phyloP scores from a whole-genome alignment of 2,113 vertebrate species.

The Oreochromis spilurus region DNA sequence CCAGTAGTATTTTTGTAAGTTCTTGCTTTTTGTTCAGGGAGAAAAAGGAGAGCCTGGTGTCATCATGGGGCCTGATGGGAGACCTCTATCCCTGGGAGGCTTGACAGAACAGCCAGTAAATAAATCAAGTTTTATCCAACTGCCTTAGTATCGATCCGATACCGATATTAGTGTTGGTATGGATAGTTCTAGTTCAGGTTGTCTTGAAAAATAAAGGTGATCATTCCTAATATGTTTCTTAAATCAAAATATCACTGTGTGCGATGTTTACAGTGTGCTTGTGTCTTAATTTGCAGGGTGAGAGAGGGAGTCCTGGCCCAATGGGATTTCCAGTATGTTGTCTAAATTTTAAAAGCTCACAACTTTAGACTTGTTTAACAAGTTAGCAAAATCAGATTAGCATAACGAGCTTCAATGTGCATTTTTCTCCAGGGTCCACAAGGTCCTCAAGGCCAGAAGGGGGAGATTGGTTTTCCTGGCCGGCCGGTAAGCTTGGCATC shows the following conservation, averaged over 20 bases:
- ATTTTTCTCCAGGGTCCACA: constrained; percentile 72
- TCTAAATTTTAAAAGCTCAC: background rate
- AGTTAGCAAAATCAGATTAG: background rate
- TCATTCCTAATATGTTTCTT: background rate
- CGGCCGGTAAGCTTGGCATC: constrained; percentile 79
- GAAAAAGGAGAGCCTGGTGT: constrained; percentile 75
- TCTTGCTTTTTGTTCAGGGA: constrained; percentile 48
- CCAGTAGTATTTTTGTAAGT: background rate
- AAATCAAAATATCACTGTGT: background rate
- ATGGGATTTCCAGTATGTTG: constrained; percentile 63
- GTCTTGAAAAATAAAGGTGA: background rate
- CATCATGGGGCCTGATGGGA: constrained; percentile 65
- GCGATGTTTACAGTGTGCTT: background rate
- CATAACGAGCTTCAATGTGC: background rate
- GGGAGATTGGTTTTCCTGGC: constrained; percentile 93
- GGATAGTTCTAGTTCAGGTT: background rate
- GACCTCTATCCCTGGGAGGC: constrained; percentile 49
- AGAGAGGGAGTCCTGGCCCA: constrained; percentile 60
- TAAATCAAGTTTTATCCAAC: background rate
- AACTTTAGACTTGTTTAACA: background rate
- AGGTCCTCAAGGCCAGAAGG: constrained; percentile 81
- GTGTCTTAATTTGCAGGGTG: constrained; percentile 50
- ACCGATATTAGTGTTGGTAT: background rate
- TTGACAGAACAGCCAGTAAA: constrained; percentile 53
- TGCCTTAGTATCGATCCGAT: background rate